Conservation (phyloP, 2,888 invertebrate species). For the Odontomyia ornata region DNA sequence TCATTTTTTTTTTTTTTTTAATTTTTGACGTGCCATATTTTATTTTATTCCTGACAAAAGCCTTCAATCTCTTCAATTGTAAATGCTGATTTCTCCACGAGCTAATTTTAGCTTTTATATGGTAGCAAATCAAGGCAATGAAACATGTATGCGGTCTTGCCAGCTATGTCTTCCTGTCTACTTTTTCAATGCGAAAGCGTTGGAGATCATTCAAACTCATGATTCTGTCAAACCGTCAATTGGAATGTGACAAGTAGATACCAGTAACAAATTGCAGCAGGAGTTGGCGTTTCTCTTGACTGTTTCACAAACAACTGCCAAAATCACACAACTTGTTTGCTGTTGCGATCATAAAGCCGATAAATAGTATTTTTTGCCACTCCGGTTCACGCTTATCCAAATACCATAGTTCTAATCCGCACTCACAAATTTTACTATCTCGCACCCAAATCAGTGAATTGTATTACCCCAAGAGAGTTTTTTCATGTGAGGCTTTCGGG, state of each 20-base stretch:
- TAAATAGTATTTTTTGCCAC: slow-evolving; percentile 95
- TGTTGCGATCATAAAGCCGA: slow-evolving; percentile 95
- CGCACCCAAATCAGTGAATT: slow-evolving; percentile 96
- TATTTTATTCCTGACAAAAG: slow-evolving; percentile 88
- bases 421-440: slow-evolving; percentile 96
- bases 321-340: slow-evolving; percentile 98
- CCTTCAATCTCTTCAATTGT: slow-evolving; percentile 99
- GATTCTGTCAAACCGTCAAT: slow-evolving; percentile 99
- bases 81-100: slow-evolving; percentile 96
- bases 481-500: too few relatives aligned
- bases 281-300: slow-evolving; percentile 97
- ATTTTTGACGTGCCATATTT: background rate
- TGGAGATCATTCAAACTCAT: slow-evolving; percentile 99
- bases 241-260: slow-evolving; percentile 96
- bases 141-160: slow-evolving; percentile 99
- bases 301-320: slow-evolving; percentile 98
- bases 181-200: slow-evolving; percentile 98
- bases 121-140: slow-evolving; percentile 97
- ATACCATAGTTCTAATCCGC: slow-evolving; percentile 95
- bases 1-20: slow-evolving; percentile 9
- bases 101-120: slow-evolving; percentile 98
- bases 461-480: too few relatives aligned
- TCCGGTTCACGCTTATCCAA: slow-evolving; percentile 99
- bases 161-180: slow-evolving; percentile 99
- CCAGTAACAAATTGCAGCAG: slow-evolving; percentile 98